Evolutionary conservation across 2,113 vertebrate genomes (phyloP), one percentile per base, ranked within the genome.

Genomic region (Tachysurus vachellii): DNA sequence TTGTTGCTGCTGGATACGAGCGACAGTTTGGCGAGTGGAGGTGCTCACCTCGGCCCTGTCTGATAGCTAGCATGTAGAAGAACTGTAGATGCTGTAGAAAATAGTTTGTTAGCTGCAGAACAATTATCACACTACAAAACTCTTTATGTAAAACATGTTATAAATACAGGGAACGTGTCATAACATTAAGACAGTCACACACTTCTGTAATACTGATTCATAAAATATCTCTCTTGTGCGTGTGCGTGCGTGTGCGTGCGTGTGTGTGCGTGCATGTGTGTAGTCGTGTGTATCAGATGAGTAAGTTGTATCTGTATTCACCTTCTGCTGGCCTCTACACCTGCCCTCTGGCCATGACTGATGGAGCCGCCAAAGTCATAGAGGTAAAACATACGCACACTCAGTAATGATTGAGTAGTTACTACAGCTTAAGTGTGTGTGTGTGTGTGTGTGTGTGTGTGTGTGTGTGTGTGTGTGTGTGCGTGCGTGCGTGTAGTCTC

Each of bases 311-410:
- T 90, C 91, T 97, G 79, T 97, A 93, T 88, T 89, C 94, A 50
- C 94, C 95, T 1, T 96, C 88, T 54, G 94, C 96, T 88, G 96
- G 96, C 57, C 89, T 95, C 19, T 97, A 95, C 93, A 93, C 2
- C 21, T 96, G 95, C 86, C 96, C 97, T 2, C 93, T 97, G 88
- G 96, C 97, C 89, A 97, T 97, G 97, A 97, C 96, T 21, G 96
- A 97, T 47, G 97, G 96, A 87, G 96, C 96, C 77, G 96, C 96
- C 86, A 97, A 96, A 94, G 97, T 97, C 82, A 96, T 97, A 68
- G 95, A 97, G 95, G 96, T 88, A 44, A 86, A 14, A 44, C 28
- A 36, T 10, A 59, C 75, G 50, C 71, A 75, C 11, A 75, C 71
- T 1, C 62, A n/a, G n/a, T 17, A 56, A 1, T 80, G 8, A 56